Evolutionary conservation across 2,797 vertebrate species (phyloP).

Genomic region (Chloroceryle inda): DNA sequence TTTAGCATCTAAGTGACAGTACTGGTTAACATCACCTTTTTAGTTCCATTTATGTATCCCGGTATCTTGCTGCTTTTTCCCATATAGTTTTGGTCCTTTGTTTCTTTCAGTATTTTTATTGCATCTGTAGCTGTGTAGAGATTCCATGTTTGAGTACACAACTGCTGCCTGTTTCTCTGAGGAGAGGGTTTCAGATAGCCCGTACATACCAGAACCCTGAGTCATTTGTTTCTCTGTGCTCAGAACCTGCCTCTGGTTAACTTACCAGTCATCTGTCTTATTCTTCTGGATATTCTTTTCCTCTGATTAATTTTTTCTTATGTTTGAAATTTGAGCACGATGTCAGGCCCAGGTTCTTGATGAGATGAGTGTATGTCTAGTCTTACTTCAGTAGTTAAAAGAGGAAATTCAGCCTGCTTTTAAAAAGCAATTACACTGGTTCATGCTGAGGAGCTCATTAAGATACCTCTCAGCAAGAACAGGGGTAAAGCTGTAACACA

Average conservation of each 20-base stretch:
- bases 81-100: not conserved
- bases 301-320: not conserved
- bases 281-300: not conserved
- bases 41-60: not conserved
- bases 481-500: slow-evolving; percentile 16
- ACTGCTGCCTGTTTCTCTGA: not conserved
- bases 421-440: not conserved
- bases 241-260: not conserved
- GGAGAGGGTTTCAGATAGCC: not conserved
- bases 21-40: not conserved
- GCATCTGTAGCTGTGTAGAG: not conserved
- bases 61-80: not conserved
- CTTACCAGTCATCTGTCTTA: not conserved
- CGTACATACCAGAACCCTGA: not conserved
- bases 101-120: not conserved
- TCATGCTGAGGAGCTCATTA: not conserved
- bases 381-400: not conserved
- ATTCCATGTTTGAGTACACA: not conserved
- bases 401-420: not conserved
- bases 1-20: not conserved
- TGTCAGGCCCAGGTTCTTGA: not conserved
- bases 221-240: not conserved
- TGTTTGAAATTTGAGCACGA: not conserved
- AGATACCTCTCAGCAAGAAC: not conserved
- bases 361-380: not conserved